Conservation (phyloP, 2,888 invertebrate species). For the Neelides folsomi region DNA sequence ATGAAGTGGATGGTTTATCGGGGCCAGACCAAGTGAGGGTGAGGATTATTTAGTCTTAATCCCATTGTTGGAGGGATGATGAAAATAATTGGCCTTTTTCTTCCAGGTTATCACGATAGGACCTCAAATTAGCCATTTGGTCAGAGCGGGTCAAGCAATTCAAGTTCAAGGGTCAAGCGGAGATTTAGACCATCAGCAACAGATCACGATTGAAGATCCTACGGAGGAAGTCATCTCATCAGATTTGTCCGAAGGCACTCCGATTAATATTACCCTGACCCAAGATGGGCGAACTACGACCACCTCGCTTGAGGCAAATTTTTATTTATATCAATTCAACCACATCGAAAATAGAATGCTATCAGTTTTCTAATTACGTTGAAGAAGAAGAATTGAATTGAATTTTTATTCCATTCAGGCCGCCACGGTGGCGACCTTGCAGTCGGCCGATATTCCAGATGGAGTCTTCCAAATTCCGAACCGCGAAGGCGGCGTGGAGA, state of each 20-base stretch:
- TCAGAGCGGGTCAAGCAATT: slow-evolving; percentile 11
- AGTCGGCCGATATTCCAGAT: slow-evolving; percentile 12
- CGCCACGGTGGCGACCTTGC: slow-evolving; percentile 14
- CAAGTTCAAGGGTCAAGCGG: slow-evolving; percentile 7
- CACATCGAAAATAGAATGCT: background rate
- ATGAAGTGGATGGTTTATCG: too few relatives aligned
- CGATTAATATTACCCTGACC: slow-evolving; percentile 16
- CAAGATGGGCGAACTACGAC: slow-evolving; percentile 5
- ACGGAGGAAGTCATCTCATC: slow-evolving; percentile 14
- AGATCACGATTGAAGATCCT: slow-evolving; percentile 12
- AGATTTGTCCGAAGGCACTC: slow-evolving; percentile 17
- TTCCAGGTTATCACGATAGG: slow-evolving; percentile 14
- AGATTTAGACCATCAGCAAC: slow-evolving; percentile 3
- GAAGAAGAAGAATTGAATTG: background rate
- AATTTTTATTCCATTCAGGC: slow-evolving; percentile 8
- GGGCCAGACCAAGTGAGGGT: too few relatives aligned
- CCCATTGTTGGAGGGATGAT: too few relatives aligned
- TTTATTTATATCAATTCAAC: too few relatives aligned
- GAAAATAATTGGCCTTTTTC: too few relatives aligned
- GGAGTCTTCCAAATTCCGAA: slow-evolving; percentile 9
- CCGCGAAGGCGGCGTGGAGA: slow-evolving; percentile 14
- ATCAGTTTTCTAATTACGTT: background rate
- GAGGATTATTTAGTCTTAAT: too few relatives aligned
- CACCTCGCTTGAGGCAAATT: slow-evolving; percentile 3
- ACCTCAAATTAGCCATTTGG: slow-evolving; percentile 14